Conservation (phyloP, 2,113 vertebrate genomes). For the Physeter macrocephalus region DNA sequence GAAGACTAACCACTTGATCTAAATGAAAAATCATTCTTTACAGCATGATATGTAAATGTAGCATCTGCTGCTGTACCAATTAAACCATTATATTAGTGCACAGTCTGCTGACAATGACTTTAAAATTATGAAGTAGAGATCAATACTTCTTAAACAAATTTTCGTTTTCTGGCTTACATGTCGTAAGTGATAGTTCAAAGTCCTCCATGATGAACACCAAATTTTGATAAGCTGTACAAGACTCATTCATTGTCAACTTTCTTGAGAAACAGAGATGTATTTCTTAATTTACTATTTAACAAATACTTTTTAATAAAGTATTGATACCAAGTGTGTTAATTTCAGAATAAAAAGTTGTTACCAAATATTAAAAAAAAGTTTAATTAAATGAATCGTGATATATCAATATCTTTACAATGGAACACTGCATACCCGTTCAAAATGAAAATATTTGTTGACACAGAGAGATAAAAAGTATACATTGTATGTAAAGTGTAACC, state of each 20-base stretch:
- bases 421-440: not conserved
- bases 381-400: not conserved
- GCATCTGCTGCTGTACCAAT: not conserved
- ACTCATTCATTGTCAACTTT: not conserved
- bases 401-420: not conserved
- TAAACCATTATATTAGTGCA: not conserved
- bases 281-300: not conserved
- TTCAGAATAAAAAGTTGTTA: not conserved
- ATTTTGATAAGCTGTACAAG: not conserved
- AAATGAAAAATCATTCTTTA: not conserved
- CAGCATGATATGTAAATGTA: not conserved
- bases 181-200: not conserved
- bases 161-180: not conserved
- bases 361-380: not conserved
- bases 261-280: not conserved
- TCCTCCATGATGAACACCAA: not conserved
- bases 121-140: not conserved
- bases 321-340: not conserved
- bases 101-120: not conserved
- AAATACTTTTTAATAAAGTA: not conserved
- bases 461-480: not conserved
- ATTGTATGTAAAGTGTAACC: not conserved
- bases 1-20: not conserved
- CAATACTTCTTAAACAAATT: not conserved
- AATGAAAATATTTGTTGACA: not conserved